Percentiles rank a stretch among this genome's conserved stretches.
Evolutionary conservation across 2,888 invertebrate species (phyloP).

Genomic region (Synergus laeviventris): DNA sequence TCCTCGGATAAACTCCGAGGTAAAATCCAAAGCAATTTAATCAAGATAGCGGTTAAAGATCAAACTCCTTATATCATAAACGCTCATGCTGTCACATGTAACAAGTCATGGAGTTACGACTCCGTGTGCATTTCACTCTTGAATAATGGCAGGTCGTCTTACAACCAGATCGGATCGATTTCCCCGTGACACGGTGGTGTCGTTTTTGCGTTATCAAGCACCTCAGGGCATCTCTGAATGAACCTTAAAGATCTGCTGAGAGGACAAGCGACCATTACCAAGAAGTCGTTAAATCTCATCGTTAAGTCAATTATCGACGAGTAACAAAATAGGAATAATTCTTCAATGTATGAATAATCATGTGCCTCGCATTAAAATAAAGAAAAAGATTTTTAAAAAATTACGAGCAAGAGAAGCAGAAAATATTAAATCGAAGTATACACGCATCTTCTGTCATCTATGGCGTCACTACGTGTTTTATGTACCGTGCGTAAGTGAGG

Average conservation of each 20-base stretch:
- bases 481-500: background rate
- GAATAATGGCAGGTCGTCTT: slow-evolving; percentile 43
- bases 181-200: slow-evolving; percentile 60
- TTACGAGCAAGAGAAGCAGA: background rate
- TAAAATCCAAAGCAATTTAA: background rate
- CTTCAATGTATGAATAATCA: background rate
- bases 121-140: slow-evolving; percentile 4
- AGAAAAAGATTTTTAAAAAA: background rate
- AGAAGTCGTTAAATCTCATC: slow-evolving; percentile 66
- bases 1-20: background rate
- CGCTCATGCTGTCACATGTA: slow-evolving; percentile 46
- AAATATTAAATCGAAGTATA: background rate
- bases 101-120: slow-evolving; percentile 45
- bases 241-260: slow-evolving; percentile 40
- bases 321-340: slow-evolving; percentile 19
- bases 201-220: slow-evolving; percentile 50
- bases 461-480: background rate
- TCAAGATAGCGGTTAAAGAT: slow-evolving; percentile 4
- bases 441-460: background rate
- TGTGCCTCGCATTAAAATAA: background rate
- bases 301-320: slow-evolving; percentile 67
- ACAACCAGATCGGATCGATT: slow-evolving; percentile 69
- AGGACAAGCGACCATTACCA: slow-evolving; percentile 56
- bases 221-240: slow-evolving; percentile 47
- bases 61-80: slow-evolving; percentile 39